These are phyloP conservation scores for Rousettus leschenaultii DNA, from an alignment of 2,113 vertebrate genomes.

Conservation along the genomic window DNA sequence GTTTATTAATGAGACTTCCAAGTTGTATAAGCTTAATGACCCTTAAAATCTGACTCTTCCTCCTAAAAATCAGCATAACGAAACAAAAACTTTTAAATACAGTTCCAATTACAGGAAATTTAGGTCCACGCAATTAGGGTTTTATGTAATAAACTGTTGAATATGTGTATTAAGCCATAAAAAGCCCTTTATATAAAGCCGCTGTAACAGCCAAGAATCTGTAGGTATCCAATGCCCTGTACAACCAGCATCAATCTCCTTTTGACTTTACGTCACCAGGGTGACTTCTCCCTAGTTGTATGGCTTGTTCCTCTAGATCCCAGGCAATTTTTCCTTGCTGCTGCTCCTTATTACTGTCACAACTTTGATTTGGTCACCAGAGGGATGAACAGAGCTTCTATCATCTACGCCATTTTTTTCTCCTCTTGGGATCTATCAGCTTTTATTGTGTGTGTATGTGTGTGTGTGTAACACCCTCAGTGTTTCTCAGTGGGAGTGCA, in stretches of 20 bases:
- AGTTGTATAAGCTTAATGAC: background rate
- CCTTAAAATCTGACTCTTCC: background rate
- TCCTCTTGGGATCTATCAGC: background rate
- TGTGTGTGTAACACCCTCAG: too few species aligned
- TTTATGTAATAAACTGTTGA: background rate
- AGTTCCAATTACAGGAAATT: background rate
- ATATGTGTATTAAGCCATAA: background rate
- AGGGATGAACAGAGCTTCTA: too few species aligned
- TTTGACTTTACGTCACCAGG: too few species aligned
- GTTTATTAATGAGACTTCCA: background rate
- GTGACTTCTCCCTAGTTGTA: too few species aligned
- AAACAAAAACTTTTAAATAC: background rate
- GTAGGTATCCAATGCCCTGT: background rate
- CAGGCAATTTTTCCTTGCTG: too few species aligned
- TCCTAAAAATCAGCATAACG: background rate
- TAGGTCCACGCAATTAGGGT: background rate
- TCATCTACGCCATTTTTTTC: too few species aligned
- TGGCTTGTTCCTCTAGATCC: too few species aligned
- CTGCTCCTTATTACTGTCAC: too few species aligned
- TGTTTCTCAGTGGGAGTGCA: background rate
- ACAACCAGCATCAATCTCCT: background rate
- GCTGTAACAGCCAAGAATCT: background rate
- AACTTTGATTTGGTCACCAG: too few species aligned
- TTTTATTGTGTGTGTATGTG: background rate
- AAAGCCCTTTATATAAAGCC: background rate